Percentiles rank a stretch among this genome's conserved stretches.
phyloP scores from a whole-genome alignment of 1,140 invertebrate species.

The Drosophila micromelanica region DNA sequence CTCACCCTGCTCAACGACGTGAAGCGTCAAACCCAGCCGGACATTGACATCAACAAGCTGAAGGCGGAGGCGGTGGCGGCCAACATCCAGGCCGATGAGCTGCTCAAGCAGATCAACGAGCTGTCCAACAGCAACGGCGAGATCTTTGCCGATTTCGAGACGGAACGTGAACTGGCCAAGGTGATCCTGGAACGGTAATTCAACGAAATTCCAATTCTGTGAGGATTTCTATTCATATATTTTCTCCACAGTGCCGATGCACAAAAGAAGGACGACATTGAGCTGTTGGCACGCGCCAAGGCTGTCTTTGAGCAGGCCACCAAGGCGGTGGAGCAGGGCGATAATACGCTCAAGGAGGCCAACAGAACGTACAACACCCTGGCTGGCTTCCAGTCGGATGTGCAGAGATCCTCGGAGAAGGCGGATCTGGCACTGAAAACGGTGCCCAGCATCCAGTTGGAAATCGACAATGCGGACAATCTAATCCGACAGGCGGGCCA shows the following conservation, averaged over 20 bases:
- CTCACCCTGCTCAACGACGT: conserved; percentile 91
- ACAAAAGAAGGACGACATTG: conserved; percentile 83
- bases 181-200: conserved; percentile 88
- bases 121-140: conserved; percentile 69
- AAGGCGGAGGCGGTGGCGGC: conserved; percentile 88
- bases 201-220: no score
- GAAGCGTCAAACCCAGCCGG: conserved; percentile 89
- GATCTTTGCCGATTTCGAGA: conserved; percentile 67
- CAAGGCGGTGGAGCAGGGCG: conserved; percentile 92
- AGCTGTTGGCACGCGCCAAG: conserved; percentile 87
- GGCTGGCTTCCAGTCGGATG: conserved; percentile 94
- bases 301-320: conserved; percentile 90
- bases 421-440: conserved; percentile 90
- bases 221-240: no score
- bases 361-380: conserved; percentile 92
- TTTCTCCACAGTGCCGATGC: conserved; percentile 78
- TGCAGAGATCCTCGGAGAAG: conserved; percentile 90
- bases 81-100: conserved; percentile 85
- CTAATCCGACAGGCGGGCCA: conserved; percentile 88
- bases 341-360: conserved; percentile 94
- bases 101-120: conserved; percentile 68
- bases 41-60: conserved; percentile 89
- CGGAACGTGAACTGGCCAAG: conserved; percentile 88
- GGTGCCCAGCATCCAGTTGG: conserved; percentile 90
- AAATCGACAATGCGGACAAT: conserved; percentile 85